Percentiles rank a stretch among this genome's conserved stretches.
Evolutionary conservation across 2,888 invertebrate species (phyloP).

Genomic region (Nomada hirtipes): DNA sequence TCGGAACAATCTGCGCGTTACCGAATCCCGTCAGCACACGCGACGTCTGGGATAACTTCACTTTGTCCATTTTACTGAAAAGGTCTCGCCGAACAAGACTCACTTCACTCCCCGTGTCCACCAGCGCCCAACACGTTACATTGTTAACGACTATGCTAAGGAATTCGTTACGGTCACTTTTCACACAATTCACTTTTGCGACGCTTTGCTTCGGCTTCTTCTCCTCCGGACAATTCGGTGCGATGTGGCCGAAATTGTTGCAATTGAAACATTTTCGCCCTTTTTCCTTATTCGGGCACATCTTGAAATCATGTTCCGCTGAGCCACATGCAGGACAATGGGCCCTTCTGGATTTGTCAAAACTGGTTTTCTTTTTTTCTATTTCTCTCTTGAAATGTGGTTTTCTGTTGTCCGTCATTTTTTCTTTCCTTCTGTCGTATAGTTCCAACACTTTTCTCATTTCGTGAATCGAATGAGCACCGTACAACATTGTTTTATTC

Average conservation of each 20-base stretch:
- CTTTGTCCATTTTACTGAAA: background rate
- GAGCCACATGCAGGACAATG: background rate
- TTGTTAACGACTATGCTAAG: background rate
- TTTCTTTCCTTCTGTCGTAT: conserved; percentile 11
- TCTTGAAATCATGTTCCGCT: background rate
- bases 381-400: background rate
- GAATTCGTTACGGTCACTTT: background rate
- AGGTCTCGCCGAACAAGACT: background rate
- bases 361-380: background rate
- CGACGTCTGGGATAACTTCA: background rate
- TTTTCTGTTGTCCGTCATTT: background rate
- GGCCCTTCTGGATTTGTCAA: background rate
- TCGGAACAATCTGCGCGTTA: background rate
- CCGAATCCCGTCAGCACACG: background rate
- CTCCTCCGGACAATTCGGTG: background rate
- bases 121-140: background rate
- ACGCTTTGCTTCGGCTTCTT: background rate
- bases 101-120: conserved; percentile 17
- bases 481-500: conserved; percentile 6
- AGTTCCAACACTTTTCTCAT: background rate
- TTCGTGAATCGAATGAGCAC: background rate
- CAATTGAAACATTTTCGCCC: conserved; percentile 9
- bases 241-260: conserved; percentile 5
- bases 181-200: background rate
- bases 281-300: background rate